A percentile compares a stretch with the other conserved stretches of the same genome.
Conservation (phyloP, 2,888 invertebrate species). For the Pocota personata region DNA sequence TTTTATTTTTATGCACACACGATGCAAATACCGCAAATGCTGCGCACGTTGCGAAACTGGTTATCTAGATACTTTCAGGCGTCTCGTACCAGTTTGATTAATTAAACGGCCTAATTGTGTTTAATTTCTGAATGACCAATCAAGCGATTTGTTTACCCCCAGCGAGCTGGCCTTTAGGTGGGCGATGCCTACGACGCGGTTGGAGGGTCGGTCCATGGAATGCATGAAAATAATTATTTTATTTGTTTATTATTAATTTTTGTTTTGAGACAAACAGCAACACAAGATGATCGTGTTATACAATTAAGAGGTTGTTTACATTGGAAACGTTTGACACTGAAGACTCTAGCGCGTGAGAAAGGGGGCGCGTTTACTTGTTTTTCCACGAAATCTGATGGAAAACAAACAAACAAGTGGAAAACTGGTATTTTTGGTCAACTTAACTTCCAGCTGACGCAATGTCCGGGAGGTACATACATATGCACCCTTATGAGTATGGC, state of each 20-base stretch:
- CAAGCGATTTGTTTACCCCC: constrained; percentile 40
- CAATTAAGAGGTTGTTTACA: constrained; percentile 60
- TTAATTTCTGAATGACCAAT: constrained; percentile 38
- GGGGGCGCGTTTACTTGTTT: constrained; percentile 47
- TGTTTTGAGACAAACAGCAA: constrained; percentile 14
- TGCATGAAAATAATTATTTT: constrained; percentile 21
- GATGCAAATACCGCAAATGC: constrained; percentile 10
- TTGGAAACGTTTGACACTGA: constrained; percentile 29
- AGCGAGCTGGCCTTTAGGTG: constrained; percentile 35
- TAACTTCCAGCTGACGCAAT: constrained; percentile 25
- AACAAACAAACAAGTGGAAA: constrained; percentile 9
- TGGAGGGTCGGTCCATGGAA: constrained; percentile 20
- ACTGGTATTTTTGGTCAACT: constrained; percentile 7
- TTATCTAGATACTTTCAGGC: constrained; percentile 10
- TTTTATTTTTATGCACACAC: constrained; percentile 30
- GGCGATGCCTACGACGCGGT: constrained; percentile 1
- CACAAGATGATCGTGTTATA: constrained; percentile 6
- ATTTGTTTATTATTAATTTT: constrained; percentile 5
- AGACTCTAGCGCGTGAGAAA: constrained; percentile 9
- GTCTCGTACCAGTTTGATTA: constrained; percentile 44
- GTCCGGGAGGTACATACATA: constrained; percentile 36
- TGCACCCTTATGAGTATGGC: constrained; percentile 7
- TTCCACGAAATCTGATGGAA: not conserved
- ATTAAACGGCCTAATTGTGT: constrained; percentile 41
- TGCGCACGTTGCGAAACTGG: constrained; percentile 22